phyloP scores from a whole-genome alignment of 2,888 invertebrate genomes.

The Drosophila hawaiiensis region DNA sequence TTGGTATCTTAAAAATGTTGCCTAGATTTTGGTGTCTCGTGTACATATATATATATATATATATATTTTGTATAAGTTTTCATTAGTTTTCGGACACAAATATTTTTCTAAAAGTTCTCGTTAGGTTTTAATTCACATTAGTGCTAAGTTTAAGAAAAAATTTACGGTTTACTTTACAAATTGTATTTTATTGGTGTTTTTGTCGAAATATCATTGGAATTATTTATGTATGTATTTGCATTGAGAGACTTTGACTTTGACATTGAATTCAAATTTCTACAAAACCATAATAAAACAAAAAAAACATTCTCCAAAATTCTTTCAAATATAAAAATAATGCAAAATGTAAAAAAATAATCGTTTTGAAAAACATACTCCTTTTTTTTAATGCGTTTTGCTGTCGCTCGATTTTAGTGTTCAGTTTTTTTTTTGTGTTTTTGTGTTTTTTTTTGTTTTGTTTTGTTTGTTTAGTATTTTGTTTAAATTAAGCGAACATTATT shows the following conservation, averaged over 20 bases:
- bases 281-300: constrained; percentile 17
- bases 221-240: constrained; percentile 28
- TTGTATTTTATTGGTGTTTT: constrained; percentile 33
- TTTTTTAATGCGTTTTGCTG: constrained; percentile 14
- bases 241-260: constrained; percentile 7
- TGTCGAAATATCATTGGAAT: constrained; percentile 41
- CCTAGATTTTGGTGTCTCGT: constrained; percentile 33
- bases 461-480: constrained; percentile 29
- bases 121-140: constrained; percentile 16
- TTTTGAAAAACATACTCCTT: constrained; percentile 32
- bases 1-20: constrained; percentile 36
- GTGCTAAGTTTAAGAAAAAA: constrained; percentile 15
- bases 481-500: constrained; percentile 80
- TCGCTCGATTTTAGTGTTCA: constrained; percentile 35
- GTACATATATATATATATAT: constrained; percentile 21
- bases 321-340: constrained; percentile 27
- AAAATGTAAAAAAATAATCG: constrained; percentile 34
- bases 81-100: constrained; percentile 41
- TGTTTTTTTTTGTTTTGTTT: constrained; percentile 16
- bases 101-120: constrained; percentile 71
- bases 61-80: constrained; percentile 31
- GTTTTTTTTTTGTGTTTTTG: constrained; percentile 9
- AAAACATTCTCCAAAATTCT: constrained; percentile 6
- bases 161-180: constrained; percentile 43
- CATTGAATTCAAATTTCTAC: constrained; percentile 6